Conservation (phyloP, 1,140 invertebrate genomes). For the Lordiphosa stackelbergi region DNA sequence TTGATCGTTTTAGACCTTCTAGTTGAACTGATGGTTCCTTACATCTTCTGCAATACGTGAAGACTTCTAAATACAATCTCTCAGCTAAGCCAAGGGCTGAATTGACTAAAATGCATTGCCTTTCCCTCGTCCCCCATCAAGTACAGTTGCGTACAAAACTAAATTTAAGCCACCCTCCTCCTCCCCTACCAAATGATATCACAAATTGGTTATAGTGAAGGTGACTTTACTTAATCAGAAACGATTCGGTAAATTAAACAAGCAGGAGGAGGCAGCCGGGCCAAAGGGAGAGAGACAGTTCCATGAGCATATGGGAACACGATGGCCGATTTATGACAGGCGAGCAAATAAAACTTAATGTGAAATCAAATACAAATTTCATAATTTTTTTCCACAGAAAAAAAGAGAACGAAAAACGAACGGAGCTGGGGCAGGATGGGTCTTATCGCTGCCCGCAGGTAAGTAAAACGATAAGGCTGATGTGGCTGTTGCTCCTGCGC, state of each 20-base stretch:
- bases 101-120: too few species aligned
- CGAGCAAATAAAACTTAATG: conserved; percentile 51
- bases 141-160: conserved; percentile 44
- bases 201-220: conserved; percentile 12
- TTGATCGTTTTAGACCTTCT: too few species aligned
- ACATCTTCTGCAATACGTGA: too few species aligned
- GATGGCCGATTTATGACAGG: conserved; percentile 52
- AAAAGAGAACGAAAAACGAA: conserved; percentile 1
- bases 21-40: too few species aligned
- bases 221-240: conserved; percentile 52
- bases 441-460: conserved; percentile 39
- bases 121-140: neutral
- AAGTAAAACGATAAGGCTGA: conserved; percentile 21
- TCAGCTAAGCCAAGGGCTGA: too few species aligned
- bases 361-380: conserved; percentile 70
- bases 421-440: conserved; percentile 11
- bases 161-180: neutral
- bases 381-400: conserved; percentile 38
- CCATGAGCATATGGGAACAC: conserved; percentile 45
- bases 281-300: conserved; percentile 21
- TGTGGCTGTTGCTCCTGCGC: conserved; percentile 36
- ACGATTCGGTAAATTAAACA: conserved; percentile 70
- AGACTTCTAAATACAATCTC: too few species aligned
- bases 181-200: neutral
- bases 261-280: conserved; percentile 30